Evolutionary conservation across 1,140 invertebrate species (phyloP).

Genomic region (Drosophila arawakana): DNA sequence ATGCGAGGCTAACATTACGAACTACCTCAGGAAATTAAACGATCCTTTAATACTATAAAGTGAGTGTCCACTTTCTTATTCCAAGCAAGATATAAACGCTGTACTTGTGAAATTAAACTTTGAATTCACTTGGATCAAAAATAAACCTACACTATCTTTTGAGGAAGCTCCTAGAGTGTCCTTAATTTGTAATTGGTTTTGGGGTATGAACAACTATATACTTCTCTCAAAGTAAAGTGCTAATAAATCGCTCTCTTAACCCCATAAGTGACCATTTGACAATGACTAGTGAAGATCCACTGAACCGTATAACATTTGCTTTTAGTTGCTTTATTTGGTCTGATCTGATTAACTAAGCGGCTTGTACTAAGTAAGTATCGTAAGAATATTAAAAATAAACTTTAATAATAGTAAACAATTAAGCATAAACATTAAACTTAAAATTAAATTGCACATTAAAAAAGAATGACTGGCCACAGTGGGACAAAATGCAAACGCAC

Average conservation of each 20-base stretch:
- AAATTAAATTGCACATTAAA: conserved; percentile 67
- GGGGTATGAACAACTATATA: too few relatives aligned
- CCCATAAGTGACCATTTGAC: background rate
- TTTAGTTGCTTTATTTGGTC: conserved; percentile 72
- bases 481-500: conserved; percentile 53
- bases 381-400: conserved; percentile 38
- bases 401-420: conserved; percentile 54
- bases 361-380: conserved; percentile 60
- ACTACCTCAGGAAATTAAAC: too few relatives aligned
- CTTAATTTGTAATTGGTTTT: too few relatives aligned
- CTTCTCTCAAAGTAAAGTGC: background rate
- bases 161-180: too few relatives aligned
- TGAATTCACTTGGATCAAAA: too few relatives aligned
- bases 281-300: background rate
- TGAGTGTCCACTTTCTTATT: too few relatives aligned
- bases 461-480: conserved; percentile 50
- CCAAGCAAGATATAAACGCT: too few relatives aligned
- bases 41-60: too few relatives aligned
- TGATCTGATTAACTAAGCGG: conserved; percentile 69
- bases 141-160: too few relatives aligned
- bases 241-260: background rate
- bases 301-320: conserved; percentile 14
- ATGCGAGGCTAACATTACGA: too few relatives aligned
- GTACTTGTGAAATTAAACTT: too few relatives aligned
- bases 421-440: conserved; percentile 60